Evolutionary conservation across 2,113 vertebrate genomes (phyloP), one percentile per base, ranked within the genome.

Genomic region (Ovis canadensis): DNA sequence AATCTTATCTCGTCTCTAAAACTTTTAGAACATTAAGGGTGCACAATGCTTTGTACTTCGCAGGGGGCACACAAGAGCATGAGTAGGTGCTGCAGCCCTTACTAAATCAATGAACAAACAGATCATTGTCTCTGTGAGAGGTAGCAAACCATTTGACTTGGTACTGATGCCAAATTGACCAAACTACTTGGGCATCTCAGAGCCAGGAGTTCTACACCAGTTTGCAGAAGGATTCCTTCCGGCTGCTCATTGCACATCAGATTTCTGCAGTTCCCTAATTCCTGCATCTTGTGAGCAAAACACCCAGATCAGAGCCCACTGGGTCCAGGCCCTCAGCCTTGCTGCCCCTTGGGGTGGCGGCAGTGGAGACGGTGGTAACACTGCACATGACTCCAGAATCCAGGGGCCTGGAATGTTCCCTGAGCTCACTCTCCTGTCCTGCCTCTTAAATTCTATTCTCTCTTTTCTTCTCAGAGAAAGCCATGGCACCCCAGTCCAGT

Each of bases 341-440:
- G 50, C 62, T 87, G 71, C 9, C 3, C 54, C 29, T 33, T 0
- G 0, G 80, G n/a, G 15, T 2, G 86, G 57, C n/a, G 2, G 10
- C 27, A 11, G 71, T 7, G 0, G 11, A 12, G 60, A 50, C 19
- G 3, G 52, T 15, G 59, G 5, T 2, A 3, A 16, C 21, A 6
- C 13, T 81, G 31, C 9, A 27, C 5, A 0, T 6, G 29, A 7
- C 36, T 36, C 31, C 50, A 45, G 64, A 29, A 5, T 50, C 10
- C 15, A 17, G 40, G 62, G n/a, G 13, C 45, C 87, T 29, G 4
- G 74, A 29, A 59, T n/a, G 19, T 77, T 36, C 40, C 54, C 31
- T 15, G 33, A 88, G 50, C 48, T 50, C 48, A 23, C 55, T 43
- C 15, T 81, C 25, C 17, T 40, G 33, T 10, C 2, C 3, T 15